phyloP scores from a whole-genome alignment of 2,797 vertebrate genomes.

The Eulemur mongoz region DNA sequence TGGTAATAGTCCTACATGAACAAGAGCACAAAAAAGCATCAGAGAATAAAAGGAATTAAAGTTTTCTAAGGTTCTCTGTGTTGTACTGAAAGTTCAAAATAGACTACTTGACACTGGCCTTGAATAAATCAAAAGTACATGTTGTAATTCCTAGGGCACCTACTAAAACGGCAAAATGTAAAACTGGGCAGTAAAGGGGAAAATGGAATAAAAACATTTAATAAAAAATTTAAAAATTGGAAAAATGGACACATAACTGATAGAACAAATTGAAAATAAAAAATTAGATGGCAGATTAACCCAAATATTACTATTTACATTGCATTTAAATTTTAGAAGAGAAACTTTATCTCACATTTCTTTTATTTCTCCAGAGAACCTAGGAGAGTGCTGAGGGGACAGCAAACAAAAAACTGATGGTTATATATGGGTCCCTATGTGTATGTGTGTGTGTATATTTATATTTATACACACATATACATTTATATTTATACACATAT shows the following conservation, averaged over 20 bases:
- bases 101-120: background rate
- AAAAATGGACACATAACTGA: background rate
- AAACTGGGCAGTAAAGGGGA: background rate
- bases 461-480: background rate
- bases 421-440: background rate
- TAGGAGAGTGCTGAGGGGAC: background rate
- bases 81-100: background rate
- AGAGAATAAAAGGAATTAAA: background rate
- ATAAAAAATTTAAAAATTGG: background rate
- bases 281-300: background rate
- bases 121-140: background rate
- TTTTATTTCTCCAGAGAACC: background rate
- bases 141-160: background rate
- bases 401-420: background rate
- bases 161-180: background rate
- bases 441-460: background rate
- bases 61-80: background rate
- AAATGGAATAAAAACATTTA: background rate
- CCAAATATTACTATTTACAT: background rate
- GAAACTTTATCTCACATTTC: background rate
- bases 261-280: background rate
- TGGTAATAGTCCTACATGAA: background rate
- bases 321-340: background rate
- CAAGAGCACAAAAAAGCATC: background rate
- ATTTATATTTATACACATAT: too few relatives aligned